Base-by-base conservation (phyloP, 2,888 invertebrate species). In the Tigriopus californicus region DNA sequence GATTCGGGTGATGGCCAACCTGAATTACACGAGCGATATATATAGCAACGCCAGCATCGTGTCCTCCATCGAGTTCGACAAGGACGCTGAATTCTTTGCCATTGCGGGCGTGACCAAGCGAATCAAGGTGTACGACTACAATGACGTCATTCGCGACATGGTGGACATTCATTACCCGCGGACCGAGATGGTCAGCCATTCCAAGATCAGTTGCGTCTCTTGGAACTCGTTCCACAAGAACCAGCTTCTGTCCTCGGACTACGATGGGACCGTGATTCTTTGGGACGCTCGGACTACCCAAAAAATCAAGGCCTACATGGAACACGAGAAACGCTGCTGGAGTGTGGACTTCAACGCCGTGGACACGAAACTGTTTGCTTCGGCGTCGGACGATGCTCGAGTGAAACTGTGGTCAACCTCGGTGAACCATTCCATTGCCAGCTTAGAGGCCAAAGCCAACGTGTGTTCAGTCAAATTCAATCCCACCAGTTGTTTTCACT, bases 281-380 rank as follows among this genome's bases (percentile, higher is more conserved):
- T 94, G 92, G 92, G 92, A 94, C 74, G 87, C 86, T 1, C 71
- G 71, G 62, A 83, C 83, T 1, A 40, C 25, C 13, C 33, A 18
- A 10, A 47, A 49, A 24, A 41, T 49, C 11, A 48, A 63, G 63
- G 79, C 80, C 6, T 83, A 80, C 68, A 80, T 85, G 71, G 92
- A 92, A 70, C 94, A 94, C 73, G 90, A 92, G 72, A 91, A 91
- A 70, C 77, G 92, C 49, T 89, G 89, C 70, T 94, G 94, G 92
- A 88, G 88, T 65, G 91, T 94, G 42, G 90, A 92, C 74, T 94
- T 92, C 73, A 92, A 89, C 72, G 80, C 83, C 65, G 82, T 87
- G 25, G 91, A 94, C 71, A 87, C 90, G 13, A 78, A 87, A 24
- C 73, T 92, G 47, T 80, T 94, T 61, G 92, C 92, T 0, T 89